Conservation (phyloP, 1,140 invertebrate genomes). For the Centruroides vittatus region DNA sequence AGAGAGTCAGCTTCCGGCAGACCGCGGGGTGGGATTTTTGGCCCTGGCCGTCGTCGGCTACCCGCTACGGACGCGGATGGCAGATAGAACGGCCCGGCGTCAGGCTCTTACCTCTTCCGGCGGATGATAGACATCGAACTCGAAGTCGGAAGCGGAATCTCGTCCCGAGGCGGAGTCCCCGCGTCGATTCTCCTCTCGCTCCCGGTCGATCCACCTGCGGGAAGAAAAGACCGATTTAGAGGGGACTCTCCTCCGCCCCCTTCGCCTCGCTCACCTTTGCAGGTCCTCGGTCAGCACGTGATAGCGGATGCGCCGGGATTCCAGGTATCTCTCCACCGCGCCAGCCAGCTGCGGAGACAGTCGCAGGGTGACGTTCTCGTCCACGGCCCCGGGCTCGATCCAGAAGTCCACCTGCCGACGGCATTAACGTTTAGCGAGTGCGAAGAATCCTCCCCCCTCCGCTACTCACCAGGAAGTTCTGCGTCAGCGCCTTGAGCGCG, state of each 20-base stretch:
- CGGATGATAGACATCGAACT: constrained; percentile 15
- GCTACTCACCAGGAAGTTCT: constrained; percentile 4
- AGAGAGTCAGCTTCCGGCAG: too few relatives aligned
- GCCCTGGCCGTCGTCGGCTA: too few relatives aligned
- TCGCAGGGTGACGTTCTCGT: constrained; percentile 10
- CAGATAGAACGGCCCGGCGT: too few relatives aligned
- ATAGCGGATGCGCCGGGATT: constrained; percentile 1
- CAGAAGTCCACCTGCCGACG: constrained; percentile 7
- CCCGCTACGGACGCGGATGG: too few relatives aligned
- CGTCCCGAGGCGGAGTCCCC: constrained; percentile 6
- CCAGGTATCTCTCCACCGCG: not conserved
- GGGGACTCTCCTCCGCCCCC: not conserved
- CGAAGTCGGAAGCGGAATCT: constrained; percentile 4
- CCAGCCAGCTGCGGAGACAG: not conserved
- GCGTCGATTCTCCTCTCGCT: constrained; percentile 12
- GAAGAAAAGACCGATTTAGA: not conserved
- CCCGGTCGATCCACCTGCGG: constrained; percentile 13
- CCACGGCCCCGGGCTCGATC: constrained; percentile 4
- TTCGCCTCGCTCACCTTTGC: constrained; percentile 1
- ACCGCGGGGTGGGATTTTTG: too few relatives aligned
- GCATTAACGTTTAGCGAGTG: not conserved
- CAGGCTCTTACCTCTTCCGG: constrained; percentile 7
- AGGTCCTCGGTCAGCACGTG: constrained; percentile 10
- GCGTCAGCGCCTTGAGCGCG: not conserved
- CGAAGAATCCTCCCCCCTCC: not conserved